Base-by-base conservation (phyloP, 1,140 invertebrate species). In the Neocloeon triangulifer region DNA sequence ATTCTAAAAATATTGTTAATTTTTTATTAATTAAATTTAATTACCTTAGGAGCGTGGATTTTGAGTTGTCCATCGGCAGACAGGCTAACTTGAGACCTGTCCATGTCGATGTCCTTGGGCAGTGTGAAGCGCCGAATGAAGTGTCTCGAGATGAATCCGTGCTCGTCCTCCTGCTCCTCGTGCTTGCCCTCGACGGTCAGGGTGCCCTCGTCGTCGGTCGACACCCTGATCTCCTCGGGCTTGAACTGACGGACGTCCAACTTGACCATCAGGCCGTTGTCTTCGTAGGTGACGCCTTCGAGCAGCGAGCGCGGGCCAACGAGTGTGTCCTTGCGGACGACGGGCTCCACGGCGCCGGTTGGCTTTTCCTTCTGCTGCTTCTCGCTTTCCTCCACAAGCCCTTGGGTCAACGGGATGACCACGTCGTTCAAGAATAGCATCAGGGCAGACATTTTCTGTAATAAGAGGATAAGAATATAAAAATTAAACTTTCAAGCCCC, bases 231-330 rank as follows among this genome's bases (percentile, higher is more conserved):
- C 47, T 89, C 82, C 26, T 75, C 69, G 0, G 82, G 79, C 20
- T 65, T 55, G 47, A 89, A 91, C 39, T 88, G 79, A 22, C 78
- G 69, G 1, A 91, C 77, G 46, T 89, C 81, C 44, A 82, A 48
- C 38, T 64, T 67, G 10, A 69, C 71, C 57, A 73, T 67, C 42
- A 77, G 77, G 52, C 73, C 76, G 18, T 80, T 72, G 37, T 68
- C 70, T 35, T 77, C 74, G 25, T 66, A 46, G 40, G 70, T 68
- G 27, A 79, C 64, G n/a, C n/a, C n/a, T n/a, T n/a, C n/a, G n/a
- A n/a, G n/a, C n/a, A n/a, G n/a, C n/a, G n/a, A n/a, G n/a, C n/a
- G n/a, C n/a, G n/a, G n/a, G n/a, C n/a, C n/a, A n/a, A n/a, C n/a
- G n/a, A n/a, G n/a, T n/a, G n/a, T n/a, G n/a, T n/a, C n/a, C n/a